Evolutionary conservation across 2,888 invertebrate species (phyloP).

Genomic region (Altica lythri): DNA sequence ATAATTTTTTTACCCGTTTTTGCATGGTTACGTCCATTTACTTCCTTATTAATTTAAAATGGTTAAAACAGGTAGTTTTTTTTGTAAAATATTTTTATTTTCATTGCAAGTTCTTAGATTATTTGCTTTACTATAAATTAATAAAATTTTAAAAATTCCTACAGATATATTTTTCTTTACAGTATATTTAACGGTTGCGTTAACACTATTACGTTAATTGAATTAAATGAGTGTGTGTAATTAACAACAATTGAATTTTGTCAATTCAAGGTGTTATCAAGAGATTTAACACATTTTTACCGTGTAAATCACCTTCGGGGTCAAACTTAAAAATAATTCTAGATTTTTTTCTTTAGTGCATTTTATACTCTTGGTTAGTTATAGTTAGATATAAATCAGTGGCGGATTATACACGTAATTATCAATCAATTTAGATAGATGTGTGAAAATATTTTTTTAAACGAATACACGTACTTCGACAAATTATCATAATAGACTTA

Average conservation of each 20-base stretch:
- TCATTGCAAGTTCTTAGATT: too few relatives aligned
- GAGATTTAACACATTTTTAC: not conserved
- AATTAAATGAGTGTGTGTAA: constrained; percentile 1
- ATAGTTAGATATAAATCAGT: not conserved
- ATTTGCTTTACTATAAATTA: too few relatives aligned
- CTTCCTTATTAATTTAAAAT: too few relatives aligned
- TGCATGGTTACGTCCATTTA: too few relatives aligned
- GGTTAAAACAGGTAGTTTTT: too few relatives aligned
- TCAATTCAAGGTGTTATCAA: not conserved
- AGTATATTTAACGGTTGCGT: too few relatives aligned
- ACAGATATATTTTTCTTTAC: too few relatives aligned
- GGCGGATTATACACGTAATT: not conserved
- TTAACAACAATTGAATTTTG: constrained; percentile 1
- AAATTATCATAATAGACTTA: not conserved
- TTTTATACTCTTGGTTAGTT: not conserved
- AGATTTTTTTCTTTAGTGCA: not conserved
- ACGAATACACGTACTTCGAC: not conserved
- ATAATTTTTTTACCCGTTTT: too few relatives aligned
- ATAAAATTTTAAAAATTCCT: too few relatives aligned
- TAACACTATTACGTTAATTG: not conserved
- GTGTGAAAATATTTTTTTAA: not conserved
- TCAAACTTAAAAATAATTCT: not conserved
- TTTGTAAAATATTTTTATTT: too few relatives aligned
- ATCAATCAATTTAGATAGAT: not conserved
- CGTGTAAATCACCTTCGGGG: constrained; percentile 3